These are phyloP conservation scores for Epizoanthus fatuus DNA, from an alignment of 92 coral and sea anemone genomes.

Conservation along the genomic window DNA sequence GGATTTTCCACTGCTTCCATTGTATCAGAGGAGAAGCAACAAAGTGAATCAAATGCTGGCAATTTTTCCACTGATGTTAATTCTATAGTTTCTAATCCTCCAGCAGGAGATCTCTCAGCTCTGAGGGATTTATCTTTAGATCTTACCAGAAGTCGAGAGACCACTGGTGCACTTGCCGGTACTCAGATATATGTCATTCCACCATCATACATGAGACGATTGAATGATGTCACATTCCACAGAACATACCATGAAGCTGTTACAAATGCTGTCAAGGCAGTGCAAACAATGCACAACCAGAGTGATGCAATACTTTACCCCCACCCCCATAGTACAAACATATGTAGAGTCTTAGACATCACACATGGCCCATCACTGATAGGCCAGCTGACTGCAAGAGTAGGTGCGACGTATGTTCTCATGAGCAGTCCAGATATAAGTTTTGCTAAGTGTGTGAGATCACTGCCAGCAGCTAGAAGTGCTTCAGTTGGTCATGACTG, in stretches of 20 bases:
- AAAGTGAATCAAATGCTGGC: neutral
- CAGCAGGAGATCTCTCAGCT: neutral
- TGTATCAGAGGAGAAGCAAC: neutral
- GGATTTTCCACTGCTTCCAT: neutral
- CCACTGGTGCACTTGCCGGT: neutral
- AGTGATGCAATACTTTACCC: neutral
- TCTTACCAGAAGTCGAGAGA: neutral
- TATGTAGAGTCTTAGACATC: conserved; percentile 19
- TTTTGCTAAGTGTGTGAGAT: conserved; percentile 51
- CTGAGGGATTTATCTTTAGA: conserved; percentile 1
- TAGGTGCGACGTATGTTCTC: conserved; percentile 65
- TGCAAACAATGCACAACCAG: neutral
- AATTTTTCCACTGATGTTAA: neutral
- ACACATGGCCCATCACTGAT: conserved; percentile 73
- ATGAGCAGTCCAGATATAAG: conserved; percentile 59
- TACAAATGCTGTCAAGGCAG: conserved; percentile 48
- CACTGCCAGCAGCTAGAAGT: conserved; percentile 45
- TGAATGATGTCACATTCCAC: conserved; percentile 77
- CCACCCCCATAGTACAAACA: neutral
- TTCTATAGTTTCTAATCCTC: neutral
- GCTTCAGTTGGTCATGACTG: conserved; percentile 56
- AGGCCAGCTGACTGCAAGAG: conserved; percentile 69
- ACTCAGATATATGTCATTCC: conserved; percentile 59
- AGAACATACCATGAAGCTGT: conserved; percentile 62
- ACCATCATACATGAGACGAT: conserved; percentile 77